Percentiles rank a stretch among this genome's conserved stretches.
Conservation (phyloP, 2,888 invertebrate species). For the Cistogaster globosa region DNA sequence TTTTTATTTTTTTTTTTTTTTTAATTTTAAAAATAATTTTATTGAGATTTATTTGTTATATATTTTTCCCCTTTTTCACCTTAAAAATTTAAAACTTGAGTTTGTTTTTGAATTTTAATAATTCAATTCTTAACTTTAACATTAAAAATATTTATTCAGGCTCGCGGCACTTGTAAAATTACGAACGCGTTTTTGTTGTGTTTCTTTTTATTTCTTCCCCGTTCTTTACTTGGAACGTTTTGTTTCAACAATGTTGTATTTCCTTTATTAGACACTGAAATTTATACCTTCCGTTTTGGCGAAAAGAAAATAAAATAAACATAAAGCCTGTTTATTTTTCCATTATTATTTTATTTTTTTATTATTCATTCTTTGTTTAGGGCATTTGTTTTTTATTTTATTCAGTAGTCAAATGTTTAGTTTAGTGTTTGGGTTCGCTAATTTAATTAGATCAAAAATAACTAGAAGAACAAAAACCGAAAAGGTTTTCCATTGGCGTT, state of each 20-base stretch:
- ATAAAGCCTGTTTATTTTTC: conserved; percentile 51
- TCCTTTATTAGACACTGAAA: conserved; percentile 54
- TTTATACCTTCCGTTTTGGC: conserved; percentile 61
- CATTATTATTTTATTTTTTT: conserved; percentile 30
- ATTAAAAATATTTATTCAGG: background rate
- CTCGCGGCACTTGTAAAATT: conserved; percentile 20
- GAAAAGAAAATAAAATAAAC: background rate
- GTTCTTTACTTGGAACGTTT: conserved; percentile 40
- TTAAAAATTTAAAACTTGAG: background rate
- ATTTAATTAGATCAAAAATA: conserved; percentile 66
- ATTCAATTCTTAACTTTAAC: background rate
- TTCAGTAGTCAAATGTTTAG: conserved; percentile 29
- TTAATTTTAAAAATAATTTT: background rate
- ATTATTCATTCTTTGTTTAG: conserved; percentile 20
- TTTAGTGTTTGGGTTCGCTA: conserved; percentile 57
- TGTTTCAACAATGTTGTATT: conserved; percentile 57
- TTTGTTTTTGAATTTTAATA: background rate
- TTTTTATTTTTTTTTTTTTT: background rate
- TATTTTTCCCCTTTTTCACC: too few species aligned
- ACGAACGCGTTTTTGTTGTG: conserved; percentile 11
- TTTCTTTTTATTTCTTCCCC: background rate
- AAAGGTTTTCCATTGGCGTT: background rate
- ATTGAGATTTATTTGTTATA: background rate
- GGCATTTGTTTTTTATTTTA: background rate
- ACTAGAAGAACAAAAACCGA: conserved; percentile 3